Conservation (phyloP, 1,140 invertebrate species). For the Neotoxoptera formosana region DNA sequence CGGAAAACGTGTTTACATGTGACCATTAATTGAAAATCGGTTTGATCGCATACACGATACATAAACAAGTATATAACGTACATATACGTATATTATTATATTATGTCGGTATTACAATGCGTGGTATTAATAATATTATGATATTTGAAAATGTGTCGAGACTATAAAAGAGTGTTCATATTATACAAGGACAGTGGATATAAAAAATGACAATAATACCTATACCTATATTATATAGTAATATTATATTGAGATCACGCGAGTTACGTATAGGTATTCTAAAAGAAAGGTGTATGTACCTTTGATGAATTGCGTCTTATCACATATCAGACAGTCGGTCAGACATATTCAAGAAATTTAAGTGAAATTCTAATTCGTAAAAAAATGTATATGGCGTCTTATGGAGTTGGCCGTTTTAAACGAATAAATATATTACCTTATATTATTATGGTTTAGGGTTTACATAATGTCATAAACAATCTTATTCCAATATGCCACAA, state of each 20-base stretch:
- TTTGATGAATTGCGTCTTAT: neutral
- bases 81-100: no score
- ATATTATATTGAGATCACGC: neutral
- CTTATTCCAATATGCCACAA: neutral
- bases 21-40: conserved; percentile 1
- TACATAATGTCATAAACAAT: neutral
- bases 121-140: neutral
- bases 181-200: neutral
- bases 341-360: neutral
- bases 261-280: neutral
- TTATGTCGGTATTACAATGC: neutral
- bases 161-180: neutral
- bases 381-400: neutral
- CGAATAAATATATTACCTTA: neutral
- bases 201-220: neutral
- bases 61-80: no score
- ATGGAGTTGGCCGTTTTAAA: neutral
- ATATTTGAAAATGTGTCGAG: neutral
- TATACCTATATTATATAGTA: no score
- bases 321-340: neutral
- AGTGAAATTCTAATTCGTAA: neutral
- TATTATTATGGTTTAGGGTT: neutral
- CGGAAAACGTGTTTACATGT: neutral
- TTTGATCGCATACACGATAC: neutral
- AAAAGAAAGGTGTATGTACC: neutral